phyloP scores from a whole-genome alignment of 1,140 invertebrate genomes.

The Drosophila sp. region DNA sequence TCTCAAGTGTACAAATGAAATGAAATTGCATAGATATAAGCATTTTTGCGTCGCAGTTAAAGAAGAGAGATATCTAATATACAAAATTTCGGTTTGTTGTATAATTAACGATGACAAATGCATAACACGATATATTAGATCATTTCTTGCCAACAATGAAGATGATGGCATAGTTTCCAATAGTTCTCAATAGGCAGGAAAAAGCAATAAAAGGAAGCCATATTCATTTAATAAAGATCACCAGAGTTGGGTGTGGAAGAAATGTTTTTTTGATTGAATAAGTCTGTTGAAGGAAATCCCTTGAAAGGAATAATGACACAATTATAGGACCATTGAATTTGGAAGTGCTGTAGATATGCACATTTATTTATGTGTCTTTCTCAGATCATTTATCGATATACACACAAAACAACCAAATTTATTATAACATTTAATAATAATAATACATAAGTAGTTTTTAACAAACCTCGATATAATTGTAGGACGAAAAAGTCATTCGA shows the following conservation, averaged over 20 bases:
- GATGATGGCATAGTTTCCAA: conserved; percentile 71
- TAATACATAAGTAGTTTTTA: no score
- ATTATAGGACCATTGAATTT: no score
- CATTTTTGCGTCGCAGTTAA: conserved; percentile 61
- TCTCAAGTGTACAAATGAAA: conserved; percentile 60
- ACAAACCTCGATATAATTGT: no score
- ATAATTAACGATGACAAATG: conserved; percentile 75
- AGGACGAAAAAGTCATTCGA: no score
- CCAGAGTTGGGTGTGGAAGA: not conserved
- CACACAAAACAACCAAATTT: no score
- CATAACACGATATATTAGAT: conserved; percentile 58
- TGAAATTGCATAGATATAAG: conserved; percentile 19
- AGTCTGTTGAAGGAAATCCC: not conserved
- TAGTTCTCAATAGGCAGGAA: conserved; percentile 15
- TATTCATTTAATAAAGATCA: conserved; percentile 3
- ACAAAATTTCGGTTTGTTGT: conserved; percentile 28
- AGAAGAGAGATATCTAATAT: conserved; percentile 61
- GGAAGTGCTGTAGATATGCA: no score
- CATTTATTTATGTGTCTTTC: no score
- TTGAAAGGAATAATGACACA: not conserved
- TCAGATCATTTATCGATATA: no score
- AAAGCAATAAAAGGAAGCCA: conserved; percentile 42
- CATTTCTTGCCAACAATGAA: conserved; percentile 35
- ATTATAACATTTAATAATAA: no score
- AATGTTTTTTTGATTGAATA: not conserved